A percentile compares a stretch with the other conserved stretches of the same genome.
Evolutionary conservation across 2,888 invertebrate genomes (phyloP).

Genomic region (Hecatera dysodea): DNA sequence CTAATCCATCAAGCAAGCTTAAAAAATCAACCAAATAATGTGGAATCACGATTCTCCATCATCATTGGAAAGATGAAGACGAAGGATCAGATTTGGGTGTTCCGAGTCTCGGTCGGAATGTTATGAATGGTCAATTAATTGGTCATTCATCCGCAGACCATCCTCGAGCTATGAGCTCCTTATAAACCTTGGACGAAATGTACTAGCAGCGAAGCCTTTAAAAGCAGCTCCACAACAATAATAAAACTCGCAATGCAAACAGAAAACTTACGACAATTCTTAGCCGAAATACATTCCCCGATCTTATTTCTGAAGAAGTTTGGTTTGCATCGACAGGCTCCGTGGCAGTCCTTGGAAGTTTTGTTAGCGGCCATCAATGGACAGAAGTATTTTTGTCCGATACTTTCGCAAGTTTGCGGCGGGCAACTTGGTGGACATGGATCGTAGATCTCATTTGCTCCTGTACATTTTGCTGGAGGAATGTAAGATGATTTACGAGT

Average conservation of each 20-base stretch:
- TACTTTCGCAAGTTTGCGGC: conserved; percentile 66
- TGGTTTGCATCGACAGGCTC: conserved; percentile 69
- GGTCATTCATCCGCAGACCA: too few species aligned
- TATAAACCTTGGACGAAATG: not conserved
- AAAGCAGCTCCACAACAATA: not conserved
- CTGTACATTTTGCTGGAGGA: conserved; percentile 30
- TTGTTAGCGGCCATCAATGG: conserved; percentile 19
- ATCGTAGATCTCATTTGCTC: conserved; percentile 59
- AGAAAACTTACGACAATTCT: conserved; percentile 65
- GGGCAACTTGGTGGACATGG: conserved; percentile 65
- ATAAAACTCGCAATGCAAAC: not conserved
- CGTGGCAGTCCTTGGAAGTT: conserved; percentile 37
- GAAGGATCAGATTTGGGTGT: too few species aligned
- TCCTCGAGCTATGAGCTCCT: too few species aligned
- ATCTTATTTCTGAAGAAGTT: conserved; percentile 66
- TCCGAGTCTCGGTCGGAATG: too few species aligned
- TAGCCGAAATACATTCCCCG: conserved; percentile 61
- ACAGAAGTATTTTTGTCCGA: conserved; percentile 55
- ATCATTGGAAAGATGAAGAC: too few species aligned
- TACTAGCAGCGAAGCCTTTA: conserved; percentile 10
- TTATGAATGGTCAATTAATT: too few species aligned
- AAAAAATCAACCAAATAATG: too few species aligned
- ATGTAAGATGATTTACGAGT: not conserved
- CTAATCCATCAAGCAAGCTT: too few species aligned
- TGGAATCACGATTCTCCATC: too few species aligned